A percentile compares a stretch with the other conserved stretches of the same genome.
Conservation (phyloP, 2,888 invertebrate species). For the Taenaris catops region DNA sequence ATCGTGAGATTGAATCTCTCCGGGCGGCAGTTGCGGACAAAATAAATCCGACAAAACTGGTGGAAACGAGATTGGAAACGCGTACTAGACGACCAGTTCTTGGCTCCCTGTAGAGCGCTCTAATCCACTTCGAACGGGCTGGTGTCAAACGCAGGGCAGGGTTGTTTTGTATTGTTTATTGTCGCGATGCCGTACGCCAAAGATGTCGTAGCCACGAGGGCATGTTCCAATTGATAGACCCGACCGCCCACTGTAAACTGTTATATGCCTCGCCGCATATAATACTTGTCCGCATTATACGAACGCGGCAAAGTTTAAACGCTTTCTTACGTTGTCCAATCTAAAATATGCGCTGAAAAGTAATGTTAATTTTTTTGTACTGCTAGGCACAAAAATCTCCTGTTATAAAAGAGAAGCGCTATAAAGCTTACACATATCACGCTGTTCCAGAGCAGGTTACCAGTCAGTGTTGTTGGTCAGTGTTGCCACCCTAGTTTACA, state of each 20-base stretch:
- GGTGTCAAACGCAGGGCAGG: constrained; percentile 76
- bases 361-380: too few species aligned
- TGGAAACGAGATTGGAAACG: constrained; percentile 92
- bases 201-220: constrained; percentile 52
- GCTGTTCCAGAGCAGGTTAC: too few species aligned
- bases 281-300: constrained; percentile 42
- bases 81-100: constrained; percentile 88
- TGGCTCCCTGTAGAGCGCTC: constrained; percentile 73
- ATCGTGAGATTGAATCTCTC: constrained; percentile 87
- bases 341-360: too few species aligned
- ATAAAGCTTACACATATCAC: too few species aligned
- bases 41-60: constrained; percentile 88
- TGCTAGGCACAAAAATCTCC: too few species aligned
- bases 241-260: constrained; percentile 22
- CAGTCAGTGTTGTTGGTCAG: too few species aligned
- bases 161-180: constrained; percentile 80
- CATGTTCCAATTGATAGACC: constrained; percentile 65
- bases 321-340: not conserved
- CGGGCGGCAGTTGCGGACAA: constrained; percentile 88
- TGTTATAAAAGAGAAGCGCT: too few species aligned
- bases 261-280: constrained; percentile 33
- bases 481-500: too few species aligned
- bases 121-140: constrained; percentile 76
- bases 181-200: constrained; percentile 68
- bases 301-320: constrained; percentile 2